A percentile compares a stretch with the other conserved stretches of the same genome.
phyloP scores from a whole-genome alignment of 2,797 vertebrate species.

The Tenualosa thibaudeaui region DNA sequence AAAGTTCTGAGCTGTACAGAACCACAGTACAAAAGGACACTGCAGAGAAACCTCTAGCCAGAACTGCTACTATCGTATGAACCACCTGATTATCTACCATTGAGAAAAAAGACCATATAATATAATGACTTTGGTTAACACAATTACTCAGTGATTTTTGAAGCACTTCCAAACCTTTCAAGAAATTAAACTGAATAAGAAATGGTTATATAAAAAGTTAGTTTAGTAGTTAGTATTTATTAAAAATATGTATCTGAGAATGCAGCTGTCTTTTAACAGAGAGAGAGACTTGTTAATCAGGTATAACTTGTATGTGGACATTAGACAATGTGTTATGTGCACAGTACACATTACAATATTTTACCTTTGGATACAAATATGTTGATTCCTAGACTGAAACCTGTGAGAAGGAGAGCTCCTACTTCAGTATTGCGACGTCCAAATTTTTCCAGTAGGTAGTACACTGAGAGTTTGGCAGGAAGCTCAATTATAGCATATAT shows the following conservation, averaged over 20 bases:
- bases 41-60: conserved; percentile 83
- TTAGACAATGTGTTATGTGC: not conserved
- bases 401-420: conserved; percentile 65
- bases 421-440: conserved; percentile 75
- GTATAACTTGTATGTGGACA: not conserved
- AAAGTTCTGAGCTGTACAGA: conserved; percentile 86
- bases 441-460: conserved; percentile 72
- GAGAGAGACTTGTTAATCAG: too few species aligned
- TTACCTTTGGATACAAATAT: conserved; percentile 71
- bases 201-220: too few species aligned
- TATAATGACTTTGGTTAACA: too few species aligned
- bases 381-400: conserved; percentile 68
- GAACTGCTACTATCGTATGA: conserved; percentile 71
- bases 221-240: too few species aligned
- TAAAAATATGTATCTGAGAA: too few species aligned
- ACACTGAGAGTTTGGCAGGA: conserved; percentile 80
- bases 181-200: too few species aligned
- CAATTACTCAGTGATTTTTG: too few species aligned
- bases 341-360: not conserved
- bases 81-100: conserved; percentile 66
- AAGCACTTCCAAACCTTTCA: too few species aligned
- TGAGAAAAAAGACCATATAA: not conserved
- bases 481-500: conserved; percentile 80
- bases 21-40: conserved; percentile 77
- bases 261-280: too few species aligned